These are phyloP conservation scores for Echinops telfairi DNA, from an alignment of 2,113 vertebrate genomes.

Conservation along the genomic window DNA sequence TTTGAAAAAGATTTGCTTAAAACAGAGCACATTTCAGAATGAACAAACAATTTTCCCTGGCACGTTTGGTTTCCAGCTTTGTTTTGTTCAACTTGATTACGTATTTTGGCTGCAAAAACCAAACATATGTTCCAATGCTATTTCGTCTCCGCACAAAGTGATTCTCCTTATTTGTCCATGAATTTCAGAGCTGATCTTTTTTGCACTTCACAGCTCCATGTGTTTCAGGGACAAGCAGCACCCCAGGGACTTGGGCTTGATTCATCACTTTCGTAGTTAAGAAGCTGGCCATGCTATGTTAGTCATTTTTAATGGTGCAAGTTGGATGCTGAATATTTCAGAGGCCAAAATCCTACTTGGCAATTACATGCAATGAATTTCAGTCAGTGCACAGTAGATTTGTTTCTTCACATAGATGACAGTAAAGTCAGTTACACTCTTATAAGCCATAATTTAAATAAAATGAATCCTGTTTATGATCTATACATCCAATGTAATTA, in stretches of 20 bases:
- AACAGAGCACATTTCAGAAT: slow-evolving; percentile 82
- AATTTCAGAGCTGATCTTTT: slow-evolving; percentile 81
- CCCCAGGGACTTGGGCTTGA: slow-evolving; percentile 70
- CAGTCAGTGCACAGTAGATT: background rate
- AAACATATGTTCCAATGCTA: slow-evolving; percentile 84
- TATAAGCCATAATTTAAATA: background rate
- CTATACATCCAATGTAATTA: background rate
- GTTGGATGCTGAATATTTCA: slow-evolving; percentile 26
- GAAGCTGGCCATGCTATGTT: slow-evolving; percentile 55
- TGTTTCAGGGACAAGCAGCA: slow-evolving; percentile 77
- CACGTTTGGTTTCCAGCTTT: slow-evolving; percentile 84
- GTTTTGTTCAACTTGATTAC: slow-evolving; percentile 86
- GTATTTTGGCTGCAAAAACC: slow-evolving; percentile 85
- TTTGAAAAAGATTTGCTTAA: slow-evolving; percentile 82
- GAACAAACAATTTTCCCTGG: slow-evolving; percentile 84
- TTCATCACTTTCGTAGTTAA: slow-evolving; percentile 43
- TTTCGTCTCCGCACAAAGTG: slow-evolving; percentile 80
- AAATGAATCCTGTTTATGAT: background rate
- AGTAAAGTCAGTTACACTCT: background rate
- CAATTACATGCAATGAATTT: background rate
- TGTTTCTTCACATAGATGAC: background rate
- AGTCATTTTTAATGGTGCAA: slow-evolving; percentile 58
- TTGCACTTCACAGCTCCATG: slow-evolving; percentile 75
- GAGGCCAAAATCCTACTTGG: background rate
- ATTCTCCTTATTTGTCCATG: slow-evolving; percentile 87